Percentiles rank a stretch among this genome's conserved stretches.
Conservation (phyloP, 2,797 vertebrate species). For the Clarias fuscus region DNA sequence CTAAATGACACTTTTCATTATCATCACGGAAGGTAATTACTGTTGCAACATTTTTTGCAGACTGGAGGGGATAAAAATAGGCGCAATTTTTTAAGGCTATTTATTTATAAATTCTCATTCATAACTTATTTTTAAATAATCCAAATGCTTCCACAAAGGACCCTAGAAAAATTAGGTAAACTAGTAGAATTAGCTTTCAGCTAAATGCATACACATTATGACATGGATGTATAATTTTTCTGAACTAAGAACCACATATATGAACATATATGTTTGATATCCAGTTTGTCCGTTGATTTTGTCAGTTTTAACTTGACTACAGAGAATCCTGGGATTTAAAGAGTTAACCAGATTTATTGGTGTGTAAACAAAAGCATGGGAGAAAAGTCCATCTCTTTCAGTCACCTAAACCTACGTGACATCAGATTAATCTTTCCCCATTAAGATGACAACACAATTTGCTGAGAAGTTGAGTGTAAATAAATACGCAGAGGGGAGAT, state of each 20-base stretch:
- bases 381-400: constrained; percentile 73
- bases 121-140: neutral
- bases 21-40: constrained; percentile 76
- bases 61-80: constrained; percentile 71
- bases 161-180: neutral
- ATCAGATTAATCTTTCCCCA: constrained; percentile 80
- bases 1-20: constrained; percentile 80
- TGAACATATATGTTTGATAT: neutral
- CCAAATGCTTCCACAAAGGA: neutral
- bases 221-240: neutral
- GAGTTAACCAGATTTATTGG: constrained; percentile 64
- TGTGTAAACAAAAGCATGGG: constrained; percentile 69
- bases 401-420: constrained; percentile 73
- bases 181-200: neutral
- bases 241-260: neutral
- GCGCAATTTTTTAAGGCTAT: constrained; percentile 63
- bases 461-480: constrained; percentile 83
- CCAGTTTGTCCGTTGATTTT: neutral
- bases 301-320: constrained; percentile 8
- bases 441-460: constrained; percentile 84
- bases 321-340: constrained; percentile 45
- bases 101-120: neutral
- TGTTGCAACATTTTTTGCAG: constrained; percentile 48
- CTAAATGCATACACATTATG: neutral
- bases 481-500: constrained; percentile 81